Base-by-base conservation (phyloP, 2,797 vertebrate species). In the Halcyon smyrnensis region DNA sequence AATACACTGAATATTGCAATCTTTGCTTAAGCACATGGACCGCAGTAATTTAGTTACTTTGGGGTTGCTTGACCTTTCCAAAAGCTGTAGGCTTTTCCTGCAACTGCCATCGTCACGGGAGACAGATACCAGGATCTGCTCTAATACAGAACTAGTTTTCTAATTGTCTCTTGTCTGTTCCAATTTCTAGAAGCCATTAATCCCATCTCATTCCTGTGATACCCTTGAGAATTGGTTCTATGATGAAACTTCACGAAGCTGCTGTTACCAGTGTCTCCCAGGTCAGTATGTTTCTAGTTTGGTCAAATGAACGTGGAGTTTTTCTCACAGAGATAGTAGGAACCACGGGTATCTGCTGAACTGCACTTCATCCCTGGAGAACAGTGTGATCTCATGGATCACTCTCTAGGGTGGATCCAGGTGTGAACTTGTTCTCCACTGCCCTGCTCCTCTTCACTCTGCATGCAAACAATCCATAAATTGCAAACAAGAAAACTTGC, bases 251-350 rank as follows among this genome's bases (percentile, higher is more conserved):
- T 59, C 45, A 1, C 36, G 11, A 37, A 89, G 19, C 27, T 98
- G 98, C 92, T 98, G 98, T 65, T 94, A 95, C 87, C 93, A 7
- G 24, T 98, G 98, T 57, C 94, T 93, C 2, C 7, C 56, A 46
- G 97, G 98, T 98, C 70, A 94, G 98, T 97, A 50, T 21, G 17
- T 50, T 67, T 20, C 5, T 54, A 76, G 59, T 37, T 51, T 32
- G 63, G 24, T 13, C 63, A 36, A 15, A 51, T 54, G 34, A n/a
- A 19, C 9, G 6, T 1, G 20, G 28, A 74, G 30, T 37, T 27
- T 36, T 76, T 46, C 56, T 89, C 3, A 2, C 1, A 27, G 67
- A 45, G 10, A 3, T 17, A 27, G 43, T 2, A 21, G 56, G 51
- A 74, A 2, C 32, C 8, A 8, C 25, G 16, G 57, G 3, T 4